Conservation (phyloP, 2,888 invertebrate genomes). For the Dioctria linearis region DNA sequence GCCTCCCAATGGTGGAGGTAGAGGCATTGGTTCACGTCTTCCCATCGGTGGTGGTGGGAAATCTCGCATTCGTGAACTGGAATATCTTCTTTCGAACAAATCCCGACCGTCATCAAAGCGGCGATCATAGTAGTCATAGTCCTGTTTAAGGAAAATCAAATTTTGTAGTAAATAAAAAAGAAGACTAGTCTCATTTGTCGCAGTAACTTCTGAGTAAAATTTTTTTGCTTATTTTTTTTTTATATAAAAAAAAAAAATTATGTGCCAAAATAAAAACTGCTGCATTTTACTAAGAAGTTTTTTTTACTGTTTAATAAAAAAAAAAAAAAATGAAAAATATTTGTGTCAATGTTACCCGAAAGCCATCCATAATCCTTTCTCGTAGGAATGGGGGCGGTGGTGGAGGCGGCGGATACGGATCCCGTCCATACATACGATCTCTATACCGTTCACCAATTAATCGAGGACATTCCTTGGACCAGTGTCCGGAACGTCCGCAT, state of each 20-base stretch:
- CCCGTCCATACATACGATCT: slow-evolving; percentile 90
- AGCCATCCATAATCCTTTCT: slow-evolving; percentile 93
- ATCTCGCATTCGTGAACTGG: slow-evolving; percentile 72
- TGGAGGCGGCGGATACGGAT: slow-evolving; percentile 92
- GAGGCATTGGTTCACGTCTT: slow-evolving; percentile 84
- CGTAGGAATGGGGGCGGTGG: slow-evolving; percentile 90
- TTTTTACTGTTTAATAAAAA: too few species aligned
- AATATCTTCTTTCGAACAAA: slow-evolving; percentile 85
- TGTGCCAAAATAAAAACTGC: slow-evolving; percentile 64
- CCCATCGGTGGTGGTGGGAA: slow-evolving; percentile 82
- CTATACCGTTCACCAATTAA: slow-evolving; percentile 86
- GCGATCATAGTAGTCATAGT: slow-evolving; percentile 84
- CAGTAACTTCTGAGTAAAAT: slow-evolving; percentile 27
- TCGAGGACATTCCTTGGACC: slow-evolving; percentile 96
- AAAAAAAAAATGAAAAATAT: slow-evolving; percentile 63
- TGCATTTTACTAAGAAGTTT: slow-evolving; percentile 30
- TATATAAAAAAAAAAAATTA: neutral
- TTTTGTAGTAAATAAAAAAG: neutral
- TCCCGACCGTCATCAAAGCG: slow-evolving; percentile 86
- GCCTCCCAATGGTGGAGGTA: slow-evolving; percentile 77
- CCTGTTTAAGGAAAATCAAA: slow-evolving; percentile 63
- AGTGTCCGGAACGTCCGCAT: slow-evolving; percentile 95
- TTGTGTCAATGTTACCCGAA: slow-evolving; percentile 77
- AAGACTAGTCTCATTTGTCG: neutral
- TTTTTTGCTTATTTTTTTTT: neutral